Evolutionary conservation across 2,797 vertebrate genomes (phyloP).

Genomic region (Microctenopoma stevenorrisi): DNA sequence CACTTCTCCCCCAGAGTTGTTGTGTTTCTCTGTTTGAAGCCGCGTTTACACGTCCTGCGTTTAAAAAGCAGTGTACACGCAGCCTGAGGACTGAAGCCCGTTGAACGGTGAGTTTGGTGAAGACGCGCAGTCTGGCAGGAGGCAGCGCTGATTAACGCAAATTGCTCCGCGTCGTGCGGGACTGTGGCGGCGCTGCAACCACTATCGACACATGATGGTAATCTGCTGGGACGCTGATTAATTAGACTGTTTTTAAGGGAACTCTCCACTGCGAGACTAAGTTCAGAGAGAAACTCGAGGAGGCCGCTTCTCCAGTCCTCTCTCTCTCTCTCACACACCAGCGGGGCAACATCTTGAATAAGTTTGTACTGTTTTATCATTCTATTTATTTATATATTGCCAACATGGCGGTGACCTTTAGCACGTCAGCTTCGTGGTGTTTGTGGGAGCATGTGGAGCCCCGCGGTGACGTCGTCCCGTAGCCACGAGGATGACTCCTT

Average conservation of each 20-base stretch:
- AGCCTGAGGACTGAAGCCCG: neutral
- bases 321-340: no score
- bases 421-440: neutral
- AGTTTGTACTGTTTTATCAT: no score
- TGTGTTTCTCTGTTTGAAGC: neutral
- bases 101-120: slow-evolving; percentile 24
- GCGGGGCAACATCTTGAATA: no score
- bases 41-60: neutral
- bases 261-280: neutral
- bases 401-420: neutral
- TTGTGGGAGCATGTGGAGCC: neutral
- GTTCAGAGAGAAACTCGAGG: no score
- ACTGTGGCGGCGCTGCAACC: fast-evolving
- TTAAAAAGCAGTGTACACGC: no score
- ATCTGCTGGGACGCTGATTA: neutral
- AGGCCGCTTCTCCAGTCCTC: no score
- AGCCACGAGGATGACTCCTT: slow-evolving; percentile 47
- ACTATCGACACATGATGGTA: fast-evolving
- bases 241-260: fast-evolving
- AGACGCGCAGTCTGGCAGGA: slow-evolving; percentile 21
- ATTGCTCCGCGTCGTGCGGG: neutral
- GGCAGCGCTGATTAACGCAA: neutral
- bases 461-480: slow-evolving; percentile 27
- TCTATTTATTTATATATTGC: no score
- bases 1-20: neutral